phyloP scores from a whole-genome alignment of 2,797 vertebrate species.

The Gymnothorax javanicus region DNA sequence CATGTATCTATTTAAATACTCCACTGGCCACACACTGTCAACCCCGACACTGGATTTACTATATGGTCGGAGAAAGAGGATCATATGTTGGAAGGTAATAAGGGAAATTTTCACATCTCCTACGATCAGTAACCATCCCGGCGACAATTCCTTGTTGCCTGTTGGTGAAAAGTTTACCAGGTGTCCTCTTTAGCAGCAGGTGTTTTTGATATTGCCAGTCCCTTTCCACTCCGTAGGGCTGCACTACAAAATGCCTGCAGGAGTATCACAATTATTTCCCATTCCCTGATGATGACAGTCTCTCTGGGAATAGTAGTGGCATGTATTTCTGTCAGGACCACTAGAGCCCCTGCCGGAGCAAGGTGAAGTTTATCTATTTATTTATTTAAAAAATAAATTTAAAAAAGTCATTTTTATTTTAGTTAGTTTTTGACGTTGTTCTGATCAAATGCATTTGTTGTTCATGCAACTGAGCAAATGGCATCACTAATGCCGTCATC shows the following conservation, averaged over 20 bases:
- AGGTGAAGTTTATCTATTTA: neutral
- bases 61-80: neutral
- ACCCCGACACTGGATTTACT: neutral
- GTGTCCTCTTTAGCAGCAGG: neutral
- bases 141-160: neutral
- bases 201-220: neutral
- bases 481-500: neutral
- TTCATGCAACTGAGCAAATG: neutral
- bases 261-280: neutral
- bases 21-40: neutral
- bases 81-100: neutral
- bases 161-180: neutral
- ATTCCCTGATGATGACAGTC: neutral
- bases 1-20: neutral
- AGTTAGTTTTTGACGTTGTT: no score
- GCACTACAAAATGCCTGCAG: neutral
- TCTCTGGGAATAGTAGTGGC: neutral
- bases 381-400: neutral
- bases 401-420: no score
- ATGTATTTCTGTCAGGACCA: neutral
- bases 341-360: neutral
- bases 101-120: no score
- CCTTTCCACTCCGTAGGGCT: neutral
- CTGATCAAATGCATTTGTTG: constrained; percentile 1
- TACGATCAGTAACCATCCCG: neutral